Conservation (phyloP, 2,797 vertebrate species). For the Amblyraja radiata region DNA sequence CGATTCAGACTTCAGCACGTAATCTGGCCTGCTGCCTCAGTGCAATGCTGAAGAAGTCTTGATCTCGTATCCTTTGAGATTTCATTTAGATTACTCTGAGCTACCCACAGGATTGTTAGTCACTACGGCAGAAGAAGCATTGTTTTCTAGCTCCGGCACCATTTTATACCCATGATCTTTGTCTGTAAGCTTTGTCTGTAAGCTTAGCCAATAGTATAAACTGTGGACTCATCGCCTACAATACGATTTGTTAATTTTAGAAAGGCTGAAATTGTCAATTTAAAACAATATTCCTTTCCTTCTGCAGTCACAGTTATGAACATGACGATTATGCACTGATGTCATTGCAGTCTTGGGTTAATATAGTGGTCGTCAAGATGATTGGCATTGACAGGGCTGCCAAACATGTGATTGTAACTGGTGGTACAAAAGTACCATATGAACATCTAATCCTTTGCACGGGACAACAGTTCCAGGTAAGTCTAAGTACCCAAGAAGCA, state of each 20-base stretch:
- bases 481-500: background rate
- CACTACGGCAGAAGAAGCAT: background rate
- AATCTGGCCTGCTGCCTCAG: background rate
- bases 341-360: conserved; percentile 69
- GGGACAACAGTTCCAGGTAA: conserved; percentile 84
- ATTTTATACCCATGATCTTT: conserved; percentile 42
- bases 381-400: conserved; percentile 71
- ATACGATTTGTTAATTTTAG: conserved; percentile 62
- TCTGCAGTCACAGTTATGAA: conserved; percentile 74
- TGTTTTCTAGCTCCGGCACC: background rate
- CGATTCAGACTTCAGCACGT: background rate
- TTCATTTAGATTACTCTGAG: conserved; percentile 1
- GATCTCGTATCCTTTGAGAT: background rate
- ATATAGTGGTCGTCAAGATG: conserved; percentile 75
- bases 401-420: conserved; percentile 67
- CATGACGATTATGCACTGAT: conserved; percentile 68
- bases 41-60: background rate
- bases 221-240: conserved; percentile 43
- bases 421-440: conserved; percentile 60
- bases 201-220: conserved; percentile 46
- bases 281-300: conserved; percentile 48
- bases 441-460: conserved; percentile 83
- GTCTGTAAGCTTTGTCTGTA: conserved; percentile 35
- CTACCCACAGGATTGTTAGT: background rate
- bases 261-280: conserved; percentile 54